Base-by-base conservation (phyloP, 2,888 invertebrate genomes). In the Amiota minor region DNA sequence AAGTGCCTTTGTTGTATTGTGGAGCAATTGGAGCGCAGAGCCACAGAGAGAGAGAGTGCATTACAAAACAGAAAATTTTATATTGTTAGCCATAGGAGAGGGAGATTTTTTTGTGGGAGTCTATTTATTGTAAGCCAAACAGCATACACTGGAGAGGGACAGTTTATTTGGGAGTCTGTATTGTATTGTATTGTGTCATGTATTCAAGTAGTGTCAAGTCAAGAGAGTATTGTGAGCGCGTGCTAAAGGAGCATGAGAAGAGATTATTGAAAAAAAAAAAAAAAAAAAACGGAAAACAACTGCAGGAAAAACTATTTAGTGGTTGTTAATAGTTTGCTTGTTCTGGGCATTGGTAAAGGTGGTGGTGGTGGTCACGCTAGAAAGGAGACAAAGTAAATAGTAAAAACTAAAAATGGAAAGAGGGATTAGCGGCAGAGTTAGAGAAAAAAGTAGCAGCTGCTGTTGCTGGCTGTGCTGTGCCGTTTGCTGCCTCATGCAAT, bases 301-400 rank as follows among this genome's bases (percentile, higher is more conserved):
- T 35, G 35, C 35, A 35, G 35, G 35, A 35, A 35, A 35, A 35
- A 35, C 35, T 78, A 78, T 83, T 84, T 83, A 86, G 83, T 83
- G 86, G 84, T 79, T 76, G 75, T 64, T 74, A 80, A 74, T 76
- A 74, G 75, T 75, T 50, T 12, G 4, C 53, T 2, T n/a, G 4
- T 50, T 50, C 14, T n/a, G 53, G 12, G 12, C 3, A n/a, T 10
- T 50, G 62, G 61, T 12, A 75, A 74, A 76, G 76, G 78, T 78
- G 76, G 79, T 79, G 62, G 76, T 78, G 79, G 83, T 83, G 85
- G 85, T 84, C 85, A 86, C 84, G 86, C 86, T 83, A 86, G 84
- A 12, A n/a, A 62, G 71, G 67, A 46, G 65, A 69, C 55, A 56
- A 47, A 72, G 71, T 69, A 70, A 77, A 74, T 73, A 77, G 75